Evolutionary conservation across 2,888 invertebrate species (phyloP), one percentile per base, ranked within the genome.

Genomic region (Melanostoma scalare): DNA sequence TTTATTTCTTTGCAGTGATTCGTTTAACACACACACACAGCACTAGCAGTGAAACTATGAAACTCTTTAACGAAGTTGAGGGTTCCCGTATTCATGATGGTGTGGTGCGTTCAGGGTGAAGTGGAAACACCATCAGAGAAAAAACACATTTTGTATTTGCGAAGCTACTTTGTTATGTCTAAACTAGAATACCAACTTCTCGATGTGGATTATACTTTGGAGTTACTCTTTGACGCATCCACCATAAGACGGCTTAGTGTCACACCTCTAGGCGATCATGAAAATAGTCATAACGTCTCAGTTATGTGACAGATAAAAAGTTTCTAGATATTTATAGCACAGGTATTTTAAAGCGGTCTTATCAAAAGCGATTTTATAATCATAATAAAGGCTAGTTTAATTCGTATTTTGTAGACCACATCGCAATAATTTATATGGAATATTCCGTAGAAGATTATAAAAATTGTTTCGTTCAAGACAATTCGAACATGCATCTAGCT

Each of bases 181-280:
- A 69, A 76, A 76, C 68, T 42, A 52, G 74, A 52, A 67, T 60
- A 68, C 35, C 60, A 55, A 20, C 36, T 44, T 46, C 53, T 60
- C 31, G 52, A 46, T 1, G 52, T 60, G 46, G 38, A 33, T 44
- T 30, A 50, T 48, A 63, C 46, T 9, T 20, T 20, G 20, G 20
- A 10, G 35, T 56, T 6, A 61, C 8, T 69, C 38, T 48, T 38
- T 38, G 20, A 3, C 6, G 20, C n/a, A 53, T 68, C 42, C 2
- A 33, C 42, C 2, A 33, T 36, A 38, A 20, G 61, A 55, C 35
- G 38, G 52, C 33, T 75, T 61, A 68, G 46, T 55, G 75, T 55
- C 53, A 61, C 60, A 68, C 68, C 68, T 68, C n/a, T 31, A 61
- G 48, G 2, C 30, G 42, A 61, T 20, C 20, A 20, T 20, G 20